Percentiles rank a stretch among this genome's conserved stretches.
Conservation (phyloP, 2,113 vertebrate species). For the Gymnobelideus leadbeateri region DNA sequence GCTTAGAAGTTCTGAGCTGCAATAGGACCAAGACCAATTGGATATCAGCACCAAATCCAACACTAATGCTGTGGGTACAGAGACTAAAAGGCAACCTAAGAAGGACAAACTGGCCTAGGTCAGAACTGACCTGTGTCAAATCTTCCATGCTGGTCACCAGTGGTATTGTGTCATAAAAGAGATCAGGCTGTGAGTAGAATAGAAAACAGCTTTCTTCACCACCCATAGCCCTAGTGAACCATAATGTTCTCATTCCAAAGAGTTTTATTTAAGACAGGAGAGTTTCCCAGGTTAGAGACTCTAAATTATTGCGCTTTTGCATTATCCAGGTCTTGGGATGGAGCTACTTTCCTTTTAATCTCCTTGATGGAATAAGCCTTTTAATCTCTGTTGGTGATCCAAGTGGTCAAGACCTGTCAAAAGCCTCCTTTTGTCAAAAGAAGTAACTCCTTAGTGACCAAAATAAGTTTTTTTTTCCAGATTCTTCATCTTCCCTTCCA, state of each 20-base stretch:
- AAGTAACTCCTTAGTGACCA: not conserved
- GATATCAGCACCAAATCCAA: not conserved
- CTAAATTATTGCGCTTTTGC: not conserved
- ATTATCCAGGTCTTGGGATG: not conserved
- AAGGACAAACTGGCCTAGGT: not conserved
- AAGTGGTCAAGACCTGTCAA: not conserved
- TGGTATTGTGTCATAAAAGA: not conserved
- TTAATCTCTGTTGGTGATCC: not conserved
- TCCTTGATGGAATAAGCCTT: not conserved
- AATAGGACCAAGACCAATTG: not conserved
- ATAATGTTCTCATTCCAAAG: not conserved
- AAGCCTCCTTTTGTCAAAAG: not conserved
- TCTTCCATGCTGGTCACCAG: not conserved
- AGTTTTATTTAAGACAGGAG: not conserved
- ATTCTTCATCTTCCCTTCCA: not conserved
- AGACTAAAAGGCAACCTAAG: not conserved
- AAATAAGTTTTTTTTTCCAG: not conserved
- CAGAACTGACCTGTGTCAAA: not conserved
- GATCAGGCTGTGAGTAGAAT: not conserved
- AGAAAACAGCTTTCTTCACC: not conserved
- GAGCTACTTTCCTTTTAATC: not conserved
- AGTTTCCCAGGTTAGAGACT: fast-evolving
- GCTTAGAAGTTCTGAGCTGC: not conserved
- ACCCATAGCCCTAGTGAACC: not conserved
- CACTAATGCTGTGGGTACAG: not conserved